Percentiles rank a stretch among this genome's conserved stretches.
Evolutionary conservation across 2,888 invertebrate species (phyloP).

Genomic region (Andrena flavipes): DNA sequence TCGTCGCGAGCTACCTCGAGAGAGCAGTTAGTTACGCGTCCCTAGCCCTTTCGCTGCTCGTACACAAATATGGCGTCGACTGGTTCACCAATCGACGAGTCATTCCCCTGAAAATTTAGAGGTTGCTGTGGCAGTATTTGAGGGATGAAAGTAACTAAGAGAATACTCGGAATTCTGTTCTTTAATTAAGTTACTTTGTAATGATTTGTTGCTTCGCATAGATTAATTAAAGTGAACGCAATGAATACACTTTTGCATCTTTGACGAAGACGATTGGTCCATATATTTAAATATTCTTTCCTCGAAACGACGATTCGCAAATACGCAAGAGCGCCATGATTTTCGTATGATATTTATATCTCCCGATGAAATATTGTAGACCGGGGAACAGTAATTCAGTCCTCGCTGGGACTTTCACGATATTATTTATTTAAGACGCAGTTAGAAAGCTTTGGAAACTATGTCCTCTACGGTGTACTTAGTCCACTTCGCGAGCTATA

Average conservation of each 20-base stretch:
- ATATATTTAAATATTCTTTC: neutral
- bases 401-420: slow-evolving; percentile 29
- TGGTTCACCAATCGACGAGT: neutral
- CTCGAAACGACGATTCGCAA: neutral
- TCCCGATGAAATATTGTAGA: slow-evolving; percentile 10
- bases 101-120: neutral
- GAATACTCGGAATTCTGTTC: too few species aligned
- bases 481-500: neutral
- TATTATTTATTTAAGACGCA: slow-evolving; percentile 12
- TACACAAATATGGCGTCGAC: neutral
- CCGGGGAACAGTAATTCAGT: slow-evolving; percentile 7
- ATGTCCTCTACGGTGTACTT: neutral
- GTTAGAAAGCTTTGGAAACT: slow-evolving; percentile 19
- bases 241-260: neutral
- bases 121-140: neutral
- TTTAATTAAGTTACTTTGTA: too few species aligned
- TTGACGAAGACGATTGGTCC: neutral
- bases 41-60: slow-evolving; percentile 52
- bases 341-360: slow-evolving; percentile 8
- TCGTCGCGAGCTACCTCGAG: slow-evolving; percentile 62
- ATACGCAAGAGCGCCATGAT: slow-evolving; percentile 5
- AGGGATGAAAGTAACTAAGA: neutral
- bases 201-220: too few species aligned
- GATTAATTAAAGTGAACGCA: neutral
- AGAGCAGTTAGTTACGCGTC: slow-evolving; percentile 52